phyloP scores from a whole-genome alignment of 2,113 vertebrate genomes.

The Strix uralensis region DNA sequence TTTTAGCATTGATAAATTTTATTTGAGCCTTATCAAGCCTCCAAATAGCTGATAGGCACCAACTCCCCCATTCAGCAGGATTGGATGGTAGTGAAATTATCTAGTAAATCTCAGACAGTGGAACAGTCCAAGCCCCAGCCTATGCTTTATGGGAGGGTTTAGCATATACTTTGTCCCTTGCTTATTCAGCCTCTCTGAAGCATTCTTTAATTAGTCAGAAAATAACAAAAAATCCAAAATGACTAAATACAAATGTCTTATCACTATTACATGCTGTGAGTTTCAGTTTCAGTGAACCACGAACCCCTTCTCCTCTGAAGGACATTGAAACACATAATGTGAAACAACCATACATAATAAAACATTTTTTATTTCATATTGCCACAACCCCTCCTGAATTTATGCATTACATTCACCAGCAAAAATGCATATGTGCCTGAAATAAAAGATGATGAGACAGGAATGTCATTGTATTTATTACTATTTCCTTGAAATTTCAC shows the following conservation, averaged over 20 bases:
- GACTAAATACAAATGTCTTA: not conserved
- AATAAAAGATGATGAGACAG: slow-evolving; percentile 14
- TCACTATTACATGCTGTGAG: not conserved
- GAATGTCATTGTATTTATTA: not conserved
- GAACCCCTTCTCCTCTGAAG: slow-evolving; percentile 6
- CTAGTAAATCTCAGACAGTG: not conserved
- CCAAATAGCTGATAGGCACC: not conserved
- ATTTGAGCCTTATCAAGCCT: not conserved
- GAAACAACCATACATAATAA: slow-evolving; percentile 17
- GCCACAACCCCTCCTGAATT: slow-evolving; percentile 1
- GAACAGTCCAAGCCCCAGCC: not conserved
- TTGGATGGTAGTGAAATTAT: accelerated
- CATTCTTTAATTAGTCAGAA: not conserved
- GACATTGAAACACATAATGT: not conserved
- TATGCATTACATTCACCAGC: not conserved
- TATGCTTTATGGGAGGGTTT: accelerated
- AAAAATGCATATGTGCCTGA: slow-evolving; percentile 6
- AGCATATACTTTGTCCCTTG: too few relatives aligned
- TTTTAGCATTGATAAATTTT: not conserved
- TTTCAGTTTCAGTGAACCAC: not conserved
- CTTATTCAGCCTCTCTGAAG: not conserved
- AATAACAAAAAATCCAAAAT: not conserved
- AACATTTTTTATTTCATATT: slow-evolving; percentile 36
- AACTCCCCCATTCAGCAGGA: not conserved
- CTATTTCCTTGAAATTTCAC: not conserved